phyloP scores from a whole-genome alignment of 2,797 vertebrate species.

The Coracias cyanogaster region DNA sequence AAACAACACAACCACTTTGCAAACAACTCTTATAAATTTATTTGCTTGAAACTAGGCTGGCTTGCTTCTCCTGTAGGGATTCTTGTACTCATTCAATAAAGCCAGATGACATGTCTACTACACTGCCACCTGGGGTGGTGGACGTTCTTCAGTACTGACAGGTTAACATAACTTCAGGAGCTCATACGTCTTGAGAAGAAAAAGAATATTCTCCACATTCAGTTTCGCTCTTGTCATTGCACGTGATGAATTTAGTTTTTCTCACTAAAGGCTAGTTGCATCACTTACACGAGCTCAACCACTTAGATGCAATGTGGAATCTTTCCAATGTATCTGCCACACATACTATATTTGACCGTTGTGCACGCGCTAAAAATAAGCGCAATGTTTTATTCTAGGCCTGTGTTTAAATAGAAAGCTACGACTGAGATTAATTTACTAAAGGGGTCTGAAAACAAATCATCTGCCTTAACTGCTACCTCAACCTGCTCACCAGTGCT shows the following conservation, averaged over 20 bases:
- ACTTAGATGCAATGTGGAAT: neutral
- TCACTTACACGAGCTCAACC: neutral
- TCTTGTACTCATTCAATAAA: neutral
- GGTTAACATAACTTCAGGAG: neutral
- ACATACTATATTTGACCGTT: neutral
- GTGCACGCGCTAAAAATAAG: neutral
- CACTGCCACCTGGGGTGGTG: neutral
- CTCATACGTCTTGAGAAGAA: neutral
- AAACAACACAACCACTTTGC: rapidly evolving
- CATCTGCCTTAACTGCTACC: neutral
- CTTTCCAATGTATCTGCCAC: neutral
- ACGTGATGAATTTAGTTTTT: neutral
- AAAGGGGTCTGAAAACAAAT: neutral
- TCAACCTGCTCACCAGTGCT: neutral
- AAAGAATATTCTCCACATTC: neutral
- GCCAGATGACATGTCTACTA: neutral
- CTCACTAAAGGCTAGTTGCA: neutral
- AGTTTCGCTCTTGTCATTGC: neutral
- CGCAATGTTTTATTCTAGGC: neutral
- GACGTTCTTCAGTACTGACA: neutral
- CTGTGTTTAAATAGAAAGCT: neutral
- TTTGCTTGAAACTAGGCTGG: neutral
- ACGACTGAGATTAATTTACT: neutral
- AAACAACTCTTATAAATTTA: neutral
- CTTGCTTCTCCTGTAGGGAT: neutral